Conservation (phyloP, 1,140 invertebrate genomes). For the Sycobia sp. region DNA sequence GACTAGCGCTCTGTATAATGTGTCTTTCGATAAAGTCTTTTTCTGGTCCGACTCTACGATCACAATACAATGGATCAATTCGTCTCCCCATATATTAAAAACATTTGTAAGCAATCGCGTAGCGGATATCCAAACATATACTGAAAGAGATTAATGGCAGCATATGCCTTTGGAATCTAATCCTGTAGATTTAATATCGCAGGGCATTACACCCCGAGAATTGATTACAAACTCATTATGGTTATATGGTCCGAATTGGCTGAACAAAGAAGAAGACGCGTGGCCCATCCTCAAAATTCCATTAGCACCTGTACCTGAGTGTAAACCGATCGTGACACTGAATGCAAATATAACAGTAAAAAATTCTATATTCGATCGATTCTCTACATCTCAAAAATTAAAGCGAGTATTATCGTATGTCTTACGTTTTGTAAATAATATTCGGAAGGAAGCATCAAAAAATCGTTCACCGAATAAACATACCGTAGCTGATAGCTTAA, state of each 20-base stretch:
- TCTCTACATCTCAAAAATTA: neutral
- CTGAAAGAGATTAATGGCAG: slow-evolving; percentile 14
- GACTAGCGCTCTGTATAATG: too few relatives aligned
- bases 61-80: slow-evolving; percentile 43
- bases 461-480: too few relatives aligned
- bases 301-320: neutral
- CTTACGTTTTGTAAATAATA: neutral
- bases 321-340: neutral
- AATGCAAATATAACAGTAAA: neutral
- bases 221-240: slow-evolving; percentile 9
- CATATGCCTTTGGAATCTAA: slow-evolving; percentile 38
- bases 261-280: neutral
- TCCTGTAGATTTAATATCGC: slow-evolving; percentile 55
- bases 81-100: slow-evolving; percentile 20
- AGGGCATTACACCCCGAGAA: slow-evolving; percentile 30
- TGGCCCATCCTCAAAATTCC: neutral
- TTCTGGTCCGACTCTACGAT: slow-evolving; percentile 50
- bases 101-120: slow-evolving; percentile 49
- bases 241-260: slow-evolving; percentile 12
- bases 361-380: neutral
- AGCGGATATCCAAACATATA: slow-evolving; percentile 42
- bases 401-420: neutral
- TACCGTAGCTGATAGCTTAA: too few relatives aligned
- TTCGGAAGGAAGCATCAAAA: neutral
- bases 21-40: slow-evolving; percentile 46